Conservation (phyloP, 2,113 vertebrate genomes). For the Cricetomys ansorgei region DNA sequence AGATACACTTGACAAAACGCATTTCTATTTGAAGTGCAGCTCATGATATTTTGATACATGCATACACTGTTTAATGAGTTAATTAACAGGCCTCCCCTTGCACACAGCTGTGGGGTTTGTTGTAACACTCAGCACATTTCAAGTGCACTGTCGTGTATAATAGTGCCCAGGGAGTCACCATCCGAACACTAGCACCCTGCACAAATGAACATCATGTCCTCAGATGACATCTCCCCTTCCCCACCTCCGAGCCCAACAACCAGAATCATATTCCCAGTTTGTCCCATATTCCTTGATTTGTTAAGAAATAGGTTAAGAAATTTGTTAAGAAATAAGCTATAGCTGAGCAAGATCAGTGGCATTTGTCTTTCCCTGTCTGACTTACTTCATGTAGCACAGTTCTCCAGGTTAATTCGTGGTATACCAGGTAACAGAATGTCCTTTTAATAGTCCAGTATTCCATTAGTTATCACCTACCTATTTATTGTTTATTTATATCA, state of each 20-base stretch:
- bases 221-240: not conserved
- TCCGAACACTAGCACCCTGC: not conserved
- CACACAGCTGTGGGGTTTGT: not conserved
- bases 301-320: too few species aligned
- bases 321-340: not conserved
- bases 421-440: not conserved
- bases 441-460: not conserved
- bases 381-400: not conserved
- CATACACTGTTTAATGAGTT: not conserved
- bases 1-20: not conserved
- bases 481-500: not conserved
- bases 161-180: too few species aligned
- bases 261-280: not conserved
- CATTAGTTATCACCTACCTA: not conserved
- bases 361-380: not conserved
- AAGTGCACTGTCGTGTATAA: not conserved
- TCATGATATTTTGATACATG: not conserved
- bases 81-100: not conserved
- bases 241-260: not conserved
- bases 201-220: not conserved
- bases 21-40: not conserved
- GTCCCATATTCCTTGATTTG: not conserved
- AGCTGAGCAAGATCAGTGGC: not conserved
- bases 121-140: not conserved
- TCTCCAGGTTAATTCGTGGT: not conserved